phyloP scores from a whole-genome alignment of 2,113 vertebrate genomes.

The Tupaia chinensis region DNA sequence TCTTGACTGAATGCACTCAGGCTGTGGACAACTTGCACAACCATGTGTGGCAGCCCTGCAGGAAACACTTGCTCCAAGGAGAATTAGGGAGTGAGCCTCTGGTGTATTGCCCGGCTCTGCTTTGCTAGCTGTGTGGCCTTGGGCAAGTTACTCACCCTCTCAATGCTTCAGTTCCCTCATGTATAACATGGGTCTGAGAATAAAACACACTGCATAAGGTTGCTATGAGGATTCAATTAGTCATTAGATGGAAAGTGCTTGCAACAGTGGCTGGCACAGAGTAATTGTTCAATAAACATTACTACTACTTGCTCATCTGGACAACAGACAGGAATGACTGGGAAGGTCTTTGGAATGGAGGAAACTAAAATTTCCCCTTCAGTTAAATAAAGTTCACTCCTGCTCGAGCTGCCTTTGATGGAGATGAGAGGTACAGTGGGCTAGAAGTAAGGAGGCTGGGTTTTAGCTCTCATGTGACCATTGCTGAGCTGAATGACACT shows the following conservation, averaged over 20 bases:
- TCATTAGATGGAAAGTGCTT: background rate
- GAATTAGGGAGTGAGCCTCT: background rate
- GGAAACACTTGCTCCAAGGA: background rate
- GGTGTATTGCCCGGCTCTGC: background rate
- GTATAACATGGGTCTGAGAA: background rate
- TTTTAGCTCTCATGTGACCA: background rate
- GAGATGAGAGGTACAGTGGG: background rate
- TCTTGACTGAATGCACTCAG: background rate
- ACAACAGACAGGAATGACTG: background rate
- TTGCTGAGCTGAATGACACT: background rate
- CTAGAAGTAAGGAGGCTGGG: background rate
- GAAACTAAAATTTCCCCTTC: background rate
- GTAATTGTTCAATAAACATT: background rate
- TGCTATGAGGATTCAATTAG: background rate
- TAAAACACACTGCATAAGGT: background rate
- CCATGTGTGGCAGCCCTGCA: background rate
- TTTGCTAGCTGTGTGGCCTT: background rate
- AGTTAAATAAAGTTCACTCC: background rate
- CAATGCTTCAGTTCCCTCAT: background rate
- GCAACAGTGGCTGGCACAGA: constrained; percentile 3
- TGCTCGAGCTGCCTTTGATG: background rate
- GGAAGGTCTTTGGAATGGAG: background rate
- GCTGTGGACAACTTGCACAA: background rate
- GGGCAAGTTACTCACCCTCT: background rate
- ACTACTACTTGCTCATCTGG: background rate